A percentile compares a stretch with the other conserved stretches of the same genome.
These are phyloP conservation scores for Emys orbicularis DNA, from an alignment of 2,797 vertebrate species.

Conservation along the genomic window DNA sequence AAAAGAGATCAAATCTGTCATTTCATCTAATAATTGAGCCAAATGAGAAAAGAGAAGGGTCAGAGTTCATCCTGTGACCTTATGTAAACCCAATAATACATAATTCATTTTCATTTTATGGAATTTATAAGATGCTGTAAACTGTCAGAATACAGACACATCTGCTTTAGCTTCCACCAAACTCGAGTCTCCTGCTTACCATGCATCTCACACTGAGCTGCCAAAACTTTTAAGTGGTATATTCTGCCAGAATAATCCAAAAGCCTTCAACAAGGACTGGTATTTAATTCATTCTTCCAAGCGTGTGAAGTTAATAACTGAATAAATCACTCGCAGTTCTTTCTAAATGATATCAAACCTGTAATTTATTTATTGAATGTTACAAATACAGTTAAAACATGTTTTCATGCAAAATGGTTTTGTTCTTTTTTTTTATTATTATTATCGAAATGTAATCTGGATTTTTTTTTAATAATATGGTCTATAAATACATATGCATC, in stretches of 20 bases:
- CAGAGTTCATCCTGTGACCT: slow-evolving; percentile 84
- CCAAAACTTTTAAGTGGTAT: slow-evolving; percentile 72
- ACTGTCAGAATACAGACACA: slow-evolving; percentile 67
- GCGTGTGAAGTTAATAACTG: slow-evolving; percentile 85
- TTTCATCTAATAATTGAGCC: slow-evolving; percentile 93
- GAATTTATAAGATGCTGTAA: slow-evolving; percentile 82
- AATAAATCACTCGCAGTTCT: slow-evolving; percentile 82
- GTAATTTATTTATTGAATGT: slow-evolving; percentile 87
- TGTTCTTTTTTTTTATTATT: slow-evolving; percentile 72
- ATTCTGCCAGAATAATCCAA: slow-evolving; percentile 74
- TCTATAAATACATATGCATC: slow-evolving; percentile 16
- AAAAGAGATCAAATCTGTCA: slow-evolving; percentile 94
- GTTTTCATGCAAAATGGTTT: slow-evolving; percentile 82
- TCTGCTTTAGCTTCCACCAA: slow-evolving; percentile 58
- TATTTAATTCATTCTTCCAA: slow-evolving; percentile 85
- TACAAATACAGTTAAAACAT: slow-evolving; percentile 83
- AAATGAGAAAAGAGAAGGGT: slow-evolving; percentile 88
- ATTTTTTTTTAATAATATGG: background rate
- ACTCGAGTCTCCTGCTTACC: slow-evolving; percentile 15
- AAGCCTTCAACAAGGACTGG: slow-evolving; percentile 71
- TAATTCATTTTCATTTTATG: slow-evolving; percentile 86
- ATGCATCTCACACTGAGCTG: background rate
- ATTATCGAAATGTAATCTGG: slow-evolving; percentile 46
- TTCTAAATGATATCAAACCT: slow-evolving; percentile 85
- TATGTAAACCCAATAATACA: slow-evolving; percentile 85